Conservation (phyloP, 2,113 vertebrate genomes). For the Chaetops frenatus region DNA sequence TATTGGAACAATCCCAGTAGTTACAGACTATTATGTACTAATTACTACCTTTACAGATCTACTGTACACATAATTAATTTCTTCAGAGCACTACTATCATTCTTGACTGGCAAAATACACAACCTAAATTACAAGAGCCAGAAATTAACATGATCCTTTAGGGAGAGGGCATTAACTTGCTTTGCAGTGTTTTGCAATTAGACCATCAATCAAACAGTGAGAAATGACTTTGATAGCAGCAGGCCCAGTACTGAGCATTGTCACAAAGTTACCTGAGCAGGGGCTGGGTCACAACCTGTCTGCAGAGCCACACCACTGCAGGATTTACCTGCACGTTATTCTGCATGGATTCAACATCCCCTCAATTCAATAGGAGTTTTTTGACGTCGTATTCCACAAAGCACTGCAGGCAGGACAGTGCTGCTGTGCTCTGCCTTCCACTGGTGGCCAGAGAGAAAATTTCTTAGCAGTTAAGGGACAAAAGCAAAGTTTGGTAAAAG, state of each 20-base stretch:
- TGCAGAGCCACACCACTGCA: not conserved
- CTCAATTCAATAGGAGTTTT: not conserved
- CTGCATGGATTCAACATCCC: not conserved
- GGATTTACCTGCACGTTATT: not conserved
- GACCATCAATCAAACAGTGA: conserved; percentile 22
- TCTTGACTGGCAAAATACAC: conserved; percentile 60
- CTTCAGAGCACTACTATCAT: conserved; percentile 57
- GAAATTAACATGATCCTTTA: conserved; percentile 54
- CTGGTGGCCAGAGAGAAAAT: not conserved
- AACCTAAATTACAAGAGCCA: conserved; percentile 63
- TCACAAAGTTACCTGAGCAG: not conserved
- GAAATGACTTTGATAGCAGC: not conserved
- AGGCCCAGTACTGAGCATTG: not conserved
- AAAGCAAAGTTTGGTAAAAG: not conserved
- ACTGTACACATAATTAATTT: conserved; percentile 68
- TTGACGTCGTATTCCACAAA: not conserved
- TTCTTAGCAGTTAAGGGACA: not conserved
- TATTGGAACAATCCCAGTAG: conserved; percentile 53
- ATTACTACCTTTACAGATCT: conserved; percentile 66
- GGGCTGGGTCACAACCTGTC: not conserved
- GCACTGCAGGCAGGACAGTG: not conserved
- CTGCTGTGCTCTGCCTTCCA: not conserved
- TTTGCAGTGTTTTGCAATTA: conserved; percentile 43
- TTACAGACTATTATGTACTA: conserved; percentile 65
- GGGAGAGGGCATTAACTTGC: conserved; percentile 57